A percentile compares a stretch with the other conserved stretches of the same genome.
Conservation (phyloP, 2,797 vertebrate species). For the Gymnothorax javanicus region DNA sequence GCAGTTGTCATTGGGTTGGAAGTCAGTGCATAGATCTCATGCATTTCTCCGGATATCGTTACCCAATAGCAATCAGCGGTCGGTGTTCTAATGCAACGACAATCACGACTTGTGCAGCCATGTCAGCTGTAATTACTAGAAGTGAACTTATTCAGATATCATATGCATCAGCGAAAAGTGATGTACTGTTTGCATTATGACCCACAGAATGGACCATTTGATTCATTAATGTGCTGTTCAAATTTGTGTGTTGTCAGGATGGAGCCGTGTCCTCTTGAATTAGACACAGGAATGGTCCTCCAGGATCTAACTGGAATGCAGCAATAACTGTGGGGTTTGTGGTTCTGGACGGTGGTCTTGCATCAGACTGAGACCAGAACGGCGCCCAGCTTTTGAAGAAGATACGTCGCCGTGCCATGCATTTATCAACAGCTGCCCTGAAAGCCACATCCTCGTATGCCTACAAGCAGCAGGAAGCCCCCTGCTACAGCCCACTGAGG, state of each 20-base stretch:
- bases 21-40: slow-evolving; percentile 6
- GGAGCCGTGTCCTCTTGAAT: slow-evolving; percentile 91
- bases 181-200: neutral
- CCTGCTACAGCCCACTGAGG: slow-evolving; percentile 85
- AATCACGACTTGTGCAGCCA: slow-evolving; percentile 3
- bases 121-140: neutral
- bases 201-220: neutral
- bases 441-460: slow-evolving; percentile 70
- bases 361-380: slow-evolving; percentile 83
- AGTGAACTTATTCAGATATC: neutral
- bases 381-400: slow-evolving; percentile 66
- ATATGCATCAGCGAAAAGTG: neutral
- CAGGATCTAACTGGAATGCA: slow-evolving; percentile 80
- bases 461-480: slow-evolving; percentile 73
- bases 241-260: slow-evolving; percentile 72
- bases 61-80: neutral
- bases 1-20: neutral
- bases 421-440: slow-evolving; percentile 67
- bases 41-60: neutral
- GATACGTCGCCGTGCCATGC: slow-evolving; percentile 67
- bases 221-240: neutral
- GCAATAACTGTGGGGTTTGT: slow-evolving; percentile 76
- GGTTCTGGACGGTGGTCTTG: slow-evolving; percentile 76
- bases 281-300: slow-evolving; percentile 88
- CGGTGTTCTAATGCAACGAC: neutral